A percentile compares a stretch with the other conserved stretches of the same genome.
phyloP scores from a whole-genome alignment of 2,888 invertebrate genomes.

The Monochamus alternatus region DNA sequence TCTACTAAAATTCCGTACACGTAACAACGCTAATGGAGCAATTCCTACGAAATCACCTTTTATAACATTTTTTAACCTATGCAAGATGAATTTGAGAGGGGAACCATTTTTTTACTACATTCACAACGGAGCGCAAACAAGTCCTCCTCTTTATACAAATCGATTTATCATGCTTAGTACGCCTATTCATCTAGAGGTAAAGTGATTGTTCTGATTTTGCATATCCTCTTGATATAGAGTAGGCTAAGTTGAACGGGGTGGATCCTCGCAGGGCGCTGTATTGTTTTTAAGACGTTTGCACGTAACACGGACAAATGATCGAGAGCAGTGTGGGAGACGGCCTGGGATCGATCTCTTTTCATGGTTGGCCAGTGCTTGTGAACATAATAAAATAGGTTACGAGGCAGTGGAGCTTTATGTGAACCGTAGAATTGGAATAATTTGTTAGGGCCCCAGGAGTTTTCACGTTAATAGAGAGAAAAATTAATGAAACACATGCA shows the following conservation, averaged over 20 bases:
- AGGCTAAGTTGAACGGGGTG: conserved; percentile 36
- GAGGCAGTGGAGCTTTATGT: conserved; percentile 17
- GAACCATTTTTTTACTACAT: conserved; percentile 23
- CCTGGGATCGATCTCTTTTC: conserved; percentile 40
- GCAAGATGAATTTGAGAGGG: too few relatives aligned
- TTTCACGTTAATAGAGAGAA: too few relatives aligned
- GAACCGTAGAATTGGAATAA: not conserved
- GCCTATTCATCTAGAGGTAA: conserved; percentile 45
- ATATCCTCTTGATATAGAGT: conserved; percentile 39
- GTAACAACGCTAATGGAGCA: too few relatives aligned
- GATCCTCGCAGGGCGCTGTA: conserved; percentile 39
- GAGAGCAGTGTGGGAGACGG: conserved; percentile 41
- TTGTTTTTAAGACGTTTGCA: conserved; percentile 45
- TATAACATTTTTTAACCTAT: too few relatives aligned
- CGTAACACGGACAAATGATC: conserved; percentile 46
- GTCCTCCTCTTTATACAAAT: conserved; percentile 34
- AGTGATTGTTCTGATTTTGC: conserved; percentile 43
- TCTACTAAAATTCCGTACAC: too few relatives aligned
- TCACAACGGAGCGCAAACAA: conserved; percentile 33
- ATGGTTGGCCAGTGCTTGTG: conserved; percentile 39
- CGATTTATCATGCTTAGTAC: conserved; percentile 43
- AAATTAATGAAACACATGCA: too few relatives aligned
- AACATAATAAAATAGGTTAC: conserved; percentile 35
- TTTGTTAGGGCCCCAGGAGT: too few relatives aligned
- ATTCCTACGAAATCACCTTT: too few relatives aligned